Percentiles rank a stretch among this genome's conserved stretches.
Conservation (phyloP, 2,797 vertebrate species). For the Galago senegalensis region DNA sequence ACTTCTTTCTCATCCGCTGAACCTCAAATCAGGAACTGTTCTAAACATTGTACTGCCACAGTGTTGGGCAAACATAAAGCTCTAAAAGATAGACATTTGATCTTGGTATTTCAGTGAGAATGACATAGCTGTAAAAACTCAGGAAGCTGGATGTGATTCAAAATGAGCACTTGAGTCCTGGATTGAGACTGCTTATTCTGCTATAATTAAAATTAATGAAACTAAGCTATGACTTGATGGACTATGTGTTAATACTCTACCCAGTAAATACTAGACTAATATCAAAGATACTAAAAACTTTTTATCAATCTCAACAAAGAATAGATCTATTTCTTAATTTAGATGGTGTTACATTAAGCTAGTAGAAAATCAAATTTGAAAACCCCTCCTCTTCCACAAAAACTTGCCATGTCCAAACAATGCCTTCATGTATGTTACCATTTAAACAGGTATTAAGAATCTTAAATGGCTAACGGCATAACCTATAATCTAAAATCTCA, state of each 20-base stretch:
- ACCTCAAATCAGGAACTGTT: neutral
- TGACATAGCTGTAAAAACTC: neutral
- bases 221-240: neutral
- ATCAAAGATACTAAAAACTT: neutral
- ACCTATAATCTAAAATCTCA: neutral
- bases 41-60: neutral
- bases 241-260: neutral
- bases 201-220: slow-evolving; percentile 22
- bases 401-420: neutral
- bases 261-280: neutral
- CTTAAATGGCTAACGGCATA: neutral
- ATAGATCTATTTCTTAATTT: slow-evolving; percentile 43
- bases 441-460: neutral
- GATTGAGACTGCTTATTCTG: neutral
- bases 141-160: neutral
- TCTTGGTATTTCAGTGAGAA: neutral
- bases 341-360: neutral
- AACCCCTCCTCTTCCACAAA: neutral
- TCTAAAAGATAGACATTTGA: neutral
- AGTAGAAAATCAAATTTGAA: slow-evolving; percentile 13
- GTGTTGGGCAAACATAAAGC: slow-evolving; percentile 2
- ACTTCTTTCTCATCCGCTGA: neutral
- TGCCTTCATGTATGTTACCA: neutral
- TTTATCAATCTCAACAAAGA: slow-evolving; percentile 30
- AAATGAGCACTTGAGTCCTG: neutral